Evolutionary conservation across 2,888 invertebrate species (phyloP).

Genomic region (Gasteruption jaculator): DNA sequence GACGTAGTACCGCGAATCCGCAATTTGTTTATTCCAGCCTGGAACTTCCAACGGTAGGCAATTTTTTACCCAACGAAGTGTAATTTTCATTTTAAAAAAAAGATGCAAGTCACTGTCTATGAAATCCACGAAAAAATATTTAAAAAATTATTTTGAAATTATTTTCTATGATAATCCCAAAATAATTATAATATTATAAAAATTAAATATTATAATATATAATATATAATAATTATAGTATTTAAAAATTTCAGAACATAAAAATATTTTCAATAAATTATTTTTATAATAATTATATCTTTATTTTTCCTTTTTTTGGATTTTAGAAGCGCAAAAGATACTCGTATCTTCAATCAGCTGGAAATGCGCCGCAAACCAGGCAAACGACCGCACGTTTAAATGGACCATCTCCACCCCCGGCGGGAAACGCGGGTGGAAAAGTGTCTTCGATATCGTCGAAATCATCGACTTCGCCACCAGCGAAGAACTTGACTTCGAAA

Average conservation of each 20-base stretch:
- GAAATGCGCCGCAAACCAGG: constrained; percentile 54
- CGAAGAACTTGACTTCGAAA: constrained; percentile 31
- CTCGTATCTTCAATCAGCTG: constrained; percentile 51
- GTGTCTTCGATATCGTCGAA: constrained; percentile 31
- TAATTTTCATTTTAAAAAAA: neutral
- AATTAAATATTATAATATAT: too few species aligned
- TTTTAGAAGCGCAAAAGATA: constrained; percentile 54
- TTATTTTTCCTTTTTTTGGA: neutral
- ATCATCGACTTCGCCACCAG: constrained; percentile 32
- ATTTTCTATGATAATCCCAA: too few species aligned
- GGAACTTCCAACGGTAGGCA: constrained; percentile 41
- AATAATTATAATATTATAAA: too few species aligned
- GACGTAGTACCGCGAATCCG: constrained; percentile 57
- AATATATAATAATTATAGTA: too few species aligned
- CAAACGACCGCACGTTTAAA: constrained; percentile 48
- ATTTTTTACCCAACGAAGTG: neutral
- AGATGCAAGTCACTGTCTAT: neutral
- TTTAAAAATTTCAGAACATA: too few species aligned
- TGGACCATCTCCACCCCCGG: constrained; percentile 43
- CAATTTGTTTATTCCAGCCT: constrained; percentile 55
- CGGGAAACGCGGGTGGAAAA: constrained; percentile 27
- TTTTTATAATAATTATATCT: neutral
- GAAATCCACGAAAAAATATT: too few species aligned
- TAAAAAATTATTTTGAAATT: too few species aligned
- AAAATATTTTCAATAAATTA: too few species aligned